Base-by-base conservation (phyloP, 2,113 vertebrate species). In the Sterna hirundo region DNA sequence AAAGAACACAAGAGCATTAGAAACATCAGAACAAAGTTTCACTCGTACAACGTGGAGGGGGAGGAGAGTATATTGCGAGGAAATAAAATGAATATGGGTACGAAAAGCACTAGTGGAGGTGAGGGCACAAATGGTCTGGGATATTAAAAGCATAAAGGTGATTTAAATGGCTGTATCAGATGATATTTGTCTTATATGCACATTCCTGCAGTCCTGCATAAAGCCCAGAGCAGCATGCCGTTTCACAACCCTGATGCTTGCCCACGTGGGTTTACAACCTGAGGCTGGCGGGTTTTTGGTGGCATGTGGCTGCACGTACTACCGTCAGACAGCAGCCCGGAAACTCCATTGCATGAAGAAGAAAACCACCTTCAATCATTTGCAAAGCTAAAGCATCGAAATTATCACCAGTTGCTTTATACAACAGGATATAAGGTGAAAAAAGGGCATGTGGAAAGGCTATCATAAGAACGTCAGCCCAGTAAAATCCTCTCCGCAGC, bases 311-410 rank as follows among this genome's bases (percentile, higher is more conserved):
- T 87, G 65, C 46, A 83, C 15, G 2, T 70, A 36, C 61, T 49
- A 26, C 40, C 4, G 0, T n/a, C 29, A 86, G 42, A 65, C 44
- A 23, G 22, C n/a, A 22, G 66, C 32, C 55, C 70, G 61, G 38
- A 57, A 88, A 61, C 8, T 13, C 34, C 36, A 32, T 29, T 38
- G 46, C 23, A 34, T 11, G 25, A 79, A 23, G 15, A 69, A 60
- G 34, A 83, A 76, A 69, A 57, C 11, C 2, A 10, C 7, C 34
- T 86, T 69, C 19, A 66, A 80, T 58, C 54, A 88, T 90, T 85
- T 94, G 92, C 94, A 96, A 96, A 96, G 93, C 90, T 92, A 90
- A 65, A 69, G 58, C 64, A 83, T 71, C 44, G 13, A 26, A 83
- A 74, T 81, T 23, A 27, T 61, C 58, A 71, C 52, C 36, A 40